phyloP scores from a whole-genome alignment of 1,140 invertebrate genomes.

The Saxidomus purpurata region DNA sequence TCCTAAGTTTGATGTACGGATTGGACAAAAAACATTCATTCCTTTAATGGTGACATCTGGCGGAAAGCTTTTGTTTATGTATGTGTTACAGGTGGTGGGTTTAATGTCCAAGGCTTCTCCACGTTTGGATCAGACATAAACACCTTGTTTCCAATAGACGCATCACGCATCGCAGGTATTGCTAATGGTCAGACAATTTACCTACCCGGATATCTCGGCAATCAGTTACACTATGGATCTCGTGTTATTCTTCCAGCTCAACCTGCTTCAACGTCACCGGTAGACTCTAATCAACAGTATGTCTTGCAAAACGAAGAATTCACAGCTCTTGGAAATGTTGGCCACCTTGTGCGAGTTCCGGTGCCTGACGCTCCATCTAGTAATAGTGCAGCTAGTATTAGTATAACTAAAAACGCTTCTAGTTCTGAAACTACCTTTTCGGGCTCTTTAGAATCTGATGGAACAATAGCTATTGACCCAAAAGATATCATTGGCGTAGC shows the following conservation, averaged over 20 bases:
- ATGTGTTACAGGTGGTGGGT: conserved; percentile 56
- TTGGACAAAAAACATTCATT: background rate
- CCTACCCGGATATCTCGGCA: conserved; percentile 33
- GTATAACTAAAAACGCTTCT: background rate
- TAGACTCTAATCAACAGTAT: background rate
- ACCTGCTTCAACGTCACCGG: background rate
- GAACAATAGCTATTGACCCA: conserved; percentile 15
- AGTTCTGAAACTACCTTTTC: background rate
- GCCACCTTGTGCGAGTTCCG: conserved; percentile 17
- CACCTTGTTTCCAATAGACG: conserved; percentile 12
- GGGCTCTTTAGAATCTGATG: background rate
- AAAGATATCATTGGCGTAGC: conserved; percentile 53
- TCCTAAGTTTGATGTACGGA: too few species aligned
- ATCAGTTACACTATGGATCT: conserved; percentile 14
- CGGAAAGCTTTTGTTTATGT: conserved; percentile 7
- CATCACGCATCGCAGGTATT: conserved; percentile 43
- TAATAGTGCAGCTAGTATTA: background rate
- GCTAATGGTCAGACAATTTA: conserved; percentile 45
- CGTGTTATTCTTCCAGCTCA: conserved; percentile 8
- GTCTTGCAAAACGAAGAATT: conserved; percentile 49
- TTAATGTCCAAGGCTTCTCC: conserved; percentile 12
- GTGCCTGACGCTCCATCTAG: background rate
- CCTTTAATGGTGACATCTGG: background rate
- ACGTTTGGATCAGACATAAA: background rate
- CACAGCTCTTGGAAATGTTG: conserved; percentile 54